Evolutionary conservation across 2,113 vertebrate genomes (phyloP).

Genomic region (Brachyhypopomus occidentalis): DNA sequence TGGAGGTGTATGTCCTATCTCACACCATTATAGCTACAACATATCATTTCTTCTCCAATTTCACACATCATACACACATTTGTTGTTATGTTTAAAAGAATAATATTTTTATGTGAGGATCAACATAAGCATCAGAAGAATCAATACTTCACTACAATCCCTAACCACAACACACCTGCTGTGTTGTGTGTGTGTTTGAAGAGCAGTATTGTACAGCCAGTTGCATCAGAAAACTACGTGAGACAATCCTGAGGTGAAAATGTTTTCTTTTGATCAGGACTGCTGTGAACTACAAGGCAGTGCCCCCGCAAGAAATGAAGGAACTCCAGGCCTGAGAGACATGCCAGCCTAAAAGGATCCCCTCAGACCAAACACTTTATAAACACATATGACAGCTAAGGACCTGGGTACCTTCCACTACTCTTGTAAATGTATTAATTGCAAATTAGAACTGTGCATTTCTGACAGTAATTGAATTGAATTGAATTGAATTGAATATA

Average conservation of each 20-base stretch:
- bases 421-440: neutral
- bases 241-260: no score
- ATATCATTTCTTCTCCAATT: neutral
- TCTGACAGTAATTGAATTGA: no score
- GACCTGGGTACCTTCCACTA: neutral
- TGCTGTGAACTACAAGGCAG: neutral
- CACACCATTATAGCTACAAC: no score
- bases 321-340: neutral
- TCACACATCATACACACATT: neutral
- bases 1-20: no score
- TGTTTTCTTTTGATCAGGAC: constrained; percentile 8
- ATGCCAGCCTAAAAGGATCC: neutral
- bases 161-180: no score
- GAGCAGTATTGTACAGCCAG: neutral
- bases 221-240: no score
- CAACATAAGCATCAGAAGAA: no score
- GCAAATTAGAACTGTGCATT: neutral
- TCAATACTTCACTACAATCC: neutral
- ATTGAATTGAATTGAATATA: no score
- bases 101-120: no score
- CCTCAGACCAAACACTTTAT: neutral
- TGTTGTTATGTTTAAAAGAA: no score
- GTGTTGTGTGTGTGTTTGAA: neutral
- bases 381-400: neutral
- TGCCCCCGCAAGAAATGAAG: constrained; percentile 27